Base-by-base conservation (phyloP, 2,113 vertebrate genomes). In the Fulica atra region DNA sequence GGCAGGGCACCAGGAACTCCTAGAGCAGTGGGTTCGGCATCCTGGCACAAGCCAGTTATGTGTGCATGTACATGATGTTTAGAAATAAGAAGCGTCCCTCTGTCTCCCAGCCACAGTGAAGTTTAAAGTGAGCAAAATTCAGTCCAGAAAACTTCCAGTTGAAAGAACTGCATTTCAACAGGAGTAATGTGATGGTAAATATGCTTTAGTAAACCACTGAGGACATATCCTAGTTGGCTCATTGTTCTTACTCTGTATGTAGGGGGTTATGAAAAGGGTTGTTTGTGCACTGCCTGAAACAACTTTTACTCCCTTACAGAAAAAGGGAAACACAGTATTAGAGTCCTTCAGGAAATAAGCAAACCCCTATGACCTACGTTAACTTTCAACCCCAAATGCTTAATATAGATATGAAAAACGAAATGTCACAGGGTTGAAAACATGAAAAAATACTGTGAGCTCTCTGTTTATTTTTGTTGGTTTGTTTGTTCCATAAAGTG, bases 381-480 rank as follows among this genome's bases (percentile, higher is more conserved):
- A 88, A 88, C 70, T 89, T 94, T 68, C 73, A 94, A 42, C 17
- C 24, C 14, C 70, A 72, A 57, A 65, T 57, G n/a, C 57, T 87
- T 86, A 91, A 94, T 59, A 72, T 23, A 96, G 71, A 73, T 87
- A 81, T 21, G 40, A 88, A 95, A 92, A 94, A 16, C 63, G 94
- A 87, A 93, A 84, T 16, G 4, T 69, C 69, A 78, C 0, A 5
- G 31, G 53, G 13, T 57, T 96, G 48, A 82, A 94, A 95, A 87
- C 31, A 51, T 44, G 8, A 90, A 94, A 90, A 93, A 97, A 35
- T 56, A 69, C 57, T 66, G 33, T 64, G 17, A 85, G 44, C 5
- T 88, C 44, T 88, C 57, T 64, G 60, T 92, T 94, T 96, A 46
- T 92, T 96, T 94, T 86, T 79, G 70, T 89, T 94, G 57, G 31